Base-by-base conservation (phyloP, 2,888 invertebrate genomes). In the Steinernema hermaphroditum region DNA sequence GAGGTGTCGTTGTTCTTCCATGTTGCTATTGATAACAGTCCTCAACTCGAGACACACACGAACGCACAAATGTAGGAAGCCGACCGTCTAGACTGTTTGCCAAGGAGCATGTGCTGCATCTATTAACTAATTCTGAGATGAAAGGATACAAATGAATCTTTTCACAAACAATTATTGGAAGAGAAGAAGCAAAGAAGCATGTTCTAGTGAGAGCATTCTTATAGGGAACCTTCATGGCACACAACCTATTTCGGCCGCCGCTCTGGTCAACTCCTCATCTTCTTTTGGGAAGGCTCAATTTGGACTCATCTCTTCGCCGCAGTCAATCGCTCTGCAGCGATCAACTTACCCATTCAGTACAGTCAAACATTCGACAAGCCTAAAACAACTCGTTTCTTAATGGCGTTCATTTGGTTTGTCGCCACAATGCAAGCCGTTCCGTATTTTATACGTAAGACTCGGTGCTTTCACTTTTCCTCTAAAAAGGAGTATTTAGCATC, bases 171-270 rank as follows among this genome's bases (percentile, higher is more conserved):
- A n/a, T n/a, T n/a, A 37, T 12, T 37, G 4, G 37, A 37, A 37
- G 6, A 37, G 37, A 37, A 37, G 37, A 12, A 37, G 37, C n/a
- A n/a, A n/a, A n/a, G n/a, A n/a, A 37, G 37, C 37, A 12, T 8
- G 12, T 37, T 37, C 37, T n/a, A n/a, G n/a, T n/a, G n/a, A n/a
- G n/a, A n/a, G n/a, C n/a, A n/a, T 37, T 12, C 37, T 46, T 46
- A 6, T 16, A 46, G 46, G 9, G 22, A 46, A 6, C 46, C 46
- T n/a, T 16, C 16, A 2, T 46, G 46, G 46, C 46, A 46, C 46
- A 12, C 46, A 6, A 46, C 46, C 46, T 46, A 46, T n/a, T n/a
- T 46, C n/a, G 46, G 46, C n/a, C 46, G 46, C 46, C 46, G 46
- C 16, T 46, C 46, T 4, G 46, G 46, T 16, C 46, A 46, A n/a